Conservation (phyloP, 1,140 invertebrate genomes). For the Heliconius nattereri region DNA sequence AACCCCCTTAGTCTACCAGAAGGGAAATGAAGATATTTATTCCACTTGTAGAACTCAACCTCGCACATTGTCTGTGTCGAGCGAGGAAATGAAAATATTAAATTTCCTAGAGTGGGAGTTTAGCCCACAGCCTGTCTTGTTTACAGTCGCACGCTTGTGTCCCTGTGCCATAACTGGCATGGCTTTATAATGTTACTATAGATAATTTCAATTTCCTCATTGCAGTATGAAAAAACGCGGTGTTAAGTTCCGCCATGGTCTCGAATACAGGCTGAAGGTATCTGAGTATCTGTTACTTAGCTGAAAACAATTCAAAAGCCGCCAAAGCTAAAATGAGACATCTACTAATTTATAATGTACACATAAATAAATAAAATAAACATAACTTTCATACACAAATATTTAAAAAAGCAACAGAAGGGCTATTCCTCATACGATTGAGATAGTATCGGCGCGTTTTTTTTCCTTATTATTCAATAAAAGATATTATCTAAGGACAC, state of each 20-base stretch:
- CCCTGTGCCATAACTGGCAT: too few species aligned
- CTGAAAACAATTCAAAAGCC: neutral
- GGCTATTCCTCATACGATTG: conserved; percentile 23
- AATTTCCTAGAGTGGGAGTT: too few species aligned
- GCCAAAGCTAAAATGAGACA: neutral
- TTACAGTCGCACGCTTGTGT: too few species aligned
- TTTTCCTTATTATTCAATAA: conserved; percentile 27
- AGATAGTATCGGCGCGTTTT: conserved; percentile 16
- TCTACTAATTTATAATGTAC: neutral
- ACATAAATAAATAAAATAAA: conserved; percentile 7
- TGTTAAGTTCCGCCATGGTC: neutral
- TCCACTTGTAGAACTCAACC: too few species aligned
- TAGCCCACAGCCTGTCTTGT: too few species aligned
- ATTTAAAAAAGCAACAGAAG: neutral
- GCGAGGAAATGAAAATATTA: too few species aligned
- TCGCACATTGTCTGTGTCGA: too few species aligned
- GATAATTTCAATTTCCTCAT: too few species aligned
- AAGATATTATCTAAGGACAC: conserved; percentile 32
- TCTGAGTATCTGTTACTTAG: neutral
- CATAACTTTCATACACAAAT: neutral
- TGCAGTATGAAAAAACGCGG: neutral
- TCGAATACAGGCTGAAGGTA: neutral
- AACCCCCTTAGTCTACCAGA: too few species aligned
- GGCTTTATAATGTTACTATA: too few species aligned
- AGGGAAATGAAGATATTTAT: too few species aligned